Evolutionary conservation across 2,113 vertebrate species (phyloP).

Genomic region (Microtus pennsylvanicus): DNA sequence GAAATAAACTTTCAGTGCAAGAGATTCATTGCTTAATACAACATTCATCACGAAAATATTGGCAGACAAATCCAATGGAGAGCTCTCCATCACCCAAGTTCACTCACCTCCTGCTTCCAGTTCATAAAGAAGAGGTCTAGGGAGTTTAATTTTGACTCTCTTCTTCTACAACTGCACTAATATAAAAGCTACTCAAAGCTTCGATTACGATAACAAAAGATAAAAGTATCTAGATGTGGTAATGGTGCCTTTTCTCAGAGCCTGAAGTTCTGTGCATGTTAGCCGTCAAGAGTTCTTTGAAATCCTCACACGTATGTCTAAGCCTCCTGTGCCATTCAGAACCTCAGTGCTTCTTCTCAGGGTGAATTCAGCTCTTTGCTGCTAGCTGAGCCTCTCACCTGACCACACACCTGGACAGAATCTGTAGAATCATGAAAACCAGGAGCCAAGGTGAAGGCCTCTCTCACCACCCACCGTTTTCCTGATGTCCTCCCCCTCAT

Average conservation of each 20-base stretch:
- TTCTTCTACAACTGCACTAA: neutral
- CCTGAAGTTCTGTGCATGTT: neutral
- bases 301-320: neutral
- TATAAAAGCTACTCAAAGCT: neutral
- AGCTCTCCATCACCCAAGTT: neutral
- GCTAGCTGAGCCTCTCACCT: too few species aligned
- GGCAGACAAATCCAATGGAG: neutral
- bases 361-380: neutral
- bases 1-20: neutral
- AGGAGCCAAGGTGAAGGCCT: neutral
- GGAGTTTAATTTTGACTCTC: neutral
- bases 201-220: neutral
- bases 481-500: conserved; percentile 72
- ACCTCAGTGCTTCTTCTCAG: neutral
- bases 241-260: neutral
- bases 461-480: conserved; percentile 1
- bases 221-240: neutral
- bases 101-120: neutral
- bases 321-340: neutral
- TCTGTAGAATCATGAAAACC: neutral
- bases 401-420: neutral
- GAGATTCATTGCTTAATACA: neutral
- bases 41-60: neutral
- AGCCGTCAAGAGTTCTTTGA: neutral
- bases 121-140: neutral